Evolutionary conservation across 2,888 invertebrate genomes (phyloP).

Genomic region (Galerucella calmariensis): DNA sequence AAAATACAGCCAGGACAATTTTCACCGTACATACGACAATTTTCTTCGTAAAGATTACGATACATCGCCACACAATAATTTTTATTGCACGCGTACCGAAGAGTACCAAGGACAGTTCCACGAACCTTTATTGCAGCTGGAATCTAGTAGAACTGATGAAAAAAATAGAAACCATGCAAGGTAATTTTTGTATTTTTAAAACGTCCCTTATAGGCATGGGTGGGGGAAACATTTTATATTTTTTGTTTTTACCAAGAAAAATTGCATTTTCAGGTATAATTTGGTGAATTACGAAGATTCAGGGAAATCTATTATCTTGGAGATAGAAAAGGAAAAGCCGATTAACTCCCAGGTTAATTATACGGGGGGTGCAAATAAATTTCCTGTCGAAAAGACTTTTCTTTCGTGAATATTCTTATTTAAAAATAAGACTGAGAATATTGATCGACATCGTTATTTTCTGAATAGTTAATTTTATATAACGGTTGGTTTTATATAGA

Average conservation of each 20-base stretch:
- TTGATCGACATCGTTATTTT: neutral
- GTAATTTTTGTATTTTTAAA: slow-evolving; percentile 7
- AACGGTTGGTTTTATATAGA: neutral
- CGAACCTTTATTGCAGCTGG: slow-evolving; percentile 50
- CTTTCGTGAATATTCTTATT: slow-evolving; percentile 21
- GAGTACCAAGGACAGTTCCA: slow-evolving; percentile 49
- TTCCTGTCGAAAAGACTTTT: slow-evolving; percentile 34
- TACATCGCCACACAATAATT: slow-evolving; percentile 45
- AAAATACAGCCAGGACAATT: slow-evolving; percentile 42
- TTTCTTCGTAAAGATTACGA: slow-evolving; percentile 47
- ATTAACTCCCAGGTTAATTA: slow-evolving; percentile 35
- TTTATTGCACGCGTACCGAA: slow-evolving; percentile 44
- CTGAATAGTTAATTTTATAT: neutral
- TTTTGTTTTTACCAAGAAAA: too few species aligned
- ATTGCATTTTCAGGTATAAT: slow-evolving; percentile 38
- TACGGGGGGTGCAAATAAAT: slow-evolving; percentile 28
- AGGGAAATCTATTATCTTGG: slow-evolving; percentile 50
- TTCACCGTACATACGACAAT: slow-evolving; percentile 47
- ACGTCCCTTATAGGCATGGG: too few species aligned
- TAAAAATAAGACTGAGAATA: neutral
- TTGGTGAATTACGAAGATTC: slow-evolving; percentile 49
- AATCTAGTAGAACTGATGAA: slow-evolving; percentile 39
- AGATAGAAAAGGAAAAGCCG: slow-evolving; percentile 51
- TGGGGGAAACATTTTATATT: too few species aligned
- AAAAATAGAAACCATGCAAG: slow-evolving; percentile 56